Evolutionary conservation across 1,140 invertebrate genomes (phyloP).

Genomic region (Diploscapter pachys): DNA sequence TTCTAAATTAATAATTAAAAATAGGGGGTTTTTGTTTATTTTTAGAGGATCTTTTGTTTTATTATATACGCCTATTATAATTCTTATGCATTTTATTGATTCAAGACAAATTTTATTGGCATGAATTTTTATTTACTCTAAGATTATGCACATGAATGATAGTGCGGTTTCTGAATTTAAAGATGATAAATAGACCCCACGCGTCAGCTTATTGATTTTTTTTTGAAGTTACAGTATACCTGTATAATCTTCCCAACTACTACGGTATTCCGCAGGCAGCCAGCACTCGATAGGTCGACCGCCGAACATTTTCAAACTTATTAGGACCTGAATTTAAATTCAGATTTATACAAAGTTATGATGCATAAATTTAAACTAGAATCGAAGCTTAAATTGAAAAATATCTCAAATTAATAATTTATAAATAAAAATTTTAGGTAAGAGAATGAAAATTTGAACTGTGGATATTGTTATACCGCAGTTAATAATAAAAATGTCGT

Average conservation of each 20-base stretch:
- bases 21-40: too few species aligned
- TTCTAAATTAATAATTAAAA: slow-evolving; percentile 36
- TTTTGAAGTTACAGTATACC: slow-evolving; percentile 4
- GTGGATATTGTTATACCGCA: slow-evolving; percentile 35
- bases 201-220: too few species aligned
- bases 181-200: slow-evolving; percentile 1
- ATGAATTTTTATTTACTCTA: too few species aligned
- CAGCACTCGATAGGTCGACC: slow-evolving; percentile 54
- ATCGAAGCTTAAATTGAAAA: background rate
- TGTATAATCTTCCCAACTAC: slow-evolving; percentile 56
- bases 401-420: background rate
- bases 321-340: slow-evolving; percentile 44
- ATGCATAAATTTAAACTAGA: background rate
- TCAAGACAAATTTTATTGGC: too few species aligned
- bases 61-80: too few species aligned
- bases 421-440: slow-evolving; percentile 1
- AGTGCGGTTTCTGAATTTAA: background rate
- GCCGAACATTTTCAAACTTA: slow-evolving; percentile 57
- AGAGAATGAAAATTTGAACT: background rate
- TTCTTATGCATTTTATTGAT: too few species aligned
- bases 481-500: slow-evolving; percentile 55
- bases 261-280: slow-evolving; percentile 56
- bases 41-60: too few species aligned
- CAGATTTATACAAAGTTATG: background rate
- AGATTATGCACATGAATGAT: too few species aligned